Evolutionary conservation across 2,113 vertebrate species (phyloP).

Genomic region (Periophthalmus modestus): DNA sequence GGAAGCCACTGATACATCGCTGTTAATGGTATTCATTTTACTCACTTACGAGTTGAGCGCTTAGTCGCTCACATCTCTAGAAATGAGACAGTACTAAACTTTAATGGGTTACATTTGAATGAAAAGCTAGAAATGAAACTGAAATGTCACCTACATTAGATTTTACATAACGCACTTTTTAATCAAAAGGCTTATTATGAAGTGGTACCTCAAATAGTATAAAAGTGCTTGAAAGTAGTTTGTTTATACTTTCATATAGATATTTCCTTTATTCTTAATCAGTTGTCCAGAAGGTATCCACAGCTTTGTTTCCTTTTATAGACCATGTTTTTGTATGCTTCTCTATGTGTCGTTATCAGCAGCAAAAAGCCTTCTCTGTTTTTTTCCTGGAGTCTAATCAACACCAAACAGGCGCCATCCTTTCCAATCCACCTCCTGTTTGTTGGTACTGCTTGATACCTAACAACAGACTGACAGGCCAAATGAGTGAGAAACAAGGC

Average conservation of each 20-base stretch:
- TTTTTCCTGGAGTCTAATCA: conserved; percentile 75
- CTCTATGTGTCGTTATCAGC: conserved; percentile 43
- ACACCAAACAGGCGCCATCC: conserved; percentile 46
- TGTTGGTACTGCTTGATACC: conserved; percentile 15
- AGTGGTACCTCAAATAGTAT: not conserved
- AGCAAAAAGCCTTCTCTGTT: conserved; percentile 29
- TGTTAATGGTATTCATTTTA: not conserved
- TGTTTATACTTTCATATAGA: not conserved
- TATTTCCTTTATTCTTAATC: not conserved
- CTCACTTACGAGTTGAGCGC: too few species aligned
- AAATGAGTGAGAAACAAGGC: not conserved
- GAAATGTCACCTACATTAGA: not conserved
- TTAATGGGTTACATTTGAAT: not conserved
- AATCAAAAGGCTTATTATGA: too few species aligned
- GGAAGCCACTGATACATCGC: not conserved
- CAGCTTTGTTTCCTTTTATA: conserved; percentile 11
- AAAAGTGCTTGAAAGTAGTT: not conserved
- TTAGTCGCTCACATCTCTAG: not conserved
- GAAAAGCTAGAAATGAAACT: not conserved
- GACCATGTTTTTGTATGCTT: not conserved
- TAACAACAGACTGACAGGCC: conserved; percentile 15
- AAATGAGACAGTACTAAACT: not conserved
- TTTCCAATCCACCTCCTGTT: conserved; percentile 7
- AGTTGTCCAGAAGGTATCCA: not conserved
- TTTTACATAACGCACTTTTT: not conserved